Conservation (phyloP, 2,113 vertebrate genomes). For the Elaphurus davidianus region DNA sequence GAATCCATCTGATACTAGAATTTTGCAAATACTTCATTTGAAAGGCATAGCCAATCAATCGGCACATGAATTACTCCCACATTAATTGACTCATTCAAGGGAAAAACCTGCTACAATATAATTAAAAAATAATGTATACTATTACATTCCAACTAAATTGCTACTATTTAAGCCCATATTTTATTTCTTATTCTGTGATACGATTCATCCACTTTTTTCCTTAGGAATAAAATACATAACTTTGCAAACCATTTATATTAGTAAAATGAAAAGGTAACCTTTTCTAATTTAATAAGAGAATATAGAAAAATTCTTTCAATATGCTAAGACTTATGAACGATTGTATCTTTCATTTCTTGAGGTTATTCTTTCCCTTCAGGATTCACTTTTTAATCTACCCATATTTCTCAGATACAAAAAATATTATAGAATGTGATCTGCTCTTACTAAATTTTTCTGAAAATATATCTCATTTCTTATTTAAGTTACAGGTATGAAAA, state of each 20-base stretch:
- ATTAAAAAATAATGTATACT: background rate
- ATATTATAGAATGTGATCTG: conserved; percentile 43
- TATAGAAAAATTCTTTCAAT: conserved; percentile 78
- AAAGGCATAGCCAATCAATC: conserved; percentile 55
- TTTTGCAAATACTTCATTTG: conserved; percentile 36
- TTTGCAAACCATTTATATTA: conserved; percentile 71
- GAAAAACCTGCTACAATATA: conserved; percentile 16
- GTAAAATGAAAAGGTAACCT: conserved; percentile 81
- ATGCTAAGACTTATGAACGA: conserved; percentile 74
- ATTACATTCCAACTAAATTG: conserved; percentile 47
- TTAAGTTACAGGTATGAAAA: conserved; percentile 53
- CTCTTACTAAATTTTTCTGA: conserved; percentile 63
- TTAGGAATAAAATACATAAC: conserved; percentile 60
- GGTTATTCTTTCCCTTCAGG: conserved; percentile 67
- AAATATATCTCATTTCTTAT: conserved; percentile 64
- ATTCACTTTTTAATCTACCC: conserved; percentile 67
- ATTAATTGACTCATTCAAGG: conserved; percentile 51
- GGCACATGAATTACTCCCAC: background rate
- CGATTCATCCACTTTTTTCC: conserved; percentile 48
- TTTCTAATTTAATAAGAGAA: conserved; percentile 77
- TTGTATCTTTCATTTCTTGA: conserved; percentile 74
- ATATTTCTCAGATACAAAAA: conserved; percentile 66
- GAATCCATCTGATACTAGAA: background rate
- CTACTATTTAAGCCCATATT: conserved; percentile 66
- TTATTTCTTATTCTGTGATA: conserved; percentile 27